Conservation (phyloP, 2,113 vertebrate species). For the Syngnathus floridae region DNA sequence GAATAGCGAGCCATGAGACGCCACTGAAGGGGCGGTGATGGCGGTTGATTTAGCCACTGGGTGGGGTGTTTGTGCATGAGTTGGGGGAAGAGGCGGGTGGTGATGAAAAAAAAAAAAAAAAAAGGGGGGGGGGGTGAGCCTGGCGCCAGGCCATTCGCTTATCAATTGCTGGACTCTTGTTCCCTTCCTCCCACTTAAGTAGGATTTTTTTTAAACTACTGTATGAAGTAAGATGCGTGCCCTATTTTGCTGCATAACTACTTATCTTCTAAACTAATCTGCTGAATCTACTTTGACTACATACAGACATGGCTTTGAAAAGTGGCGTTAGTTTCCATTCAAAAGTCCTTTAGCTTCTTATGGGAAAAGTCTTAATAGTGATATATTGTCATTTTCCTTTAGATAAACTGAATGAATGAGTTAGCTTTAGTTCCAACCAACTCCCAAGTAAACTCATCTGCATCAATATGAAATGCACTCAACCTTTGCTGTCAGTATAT, state of each 20-base stretch:
- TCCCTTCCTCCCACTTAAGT: constrained; percentile 28
- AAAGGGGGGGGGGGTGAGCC: constrained; percentile 16
- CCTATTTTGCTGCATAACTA: not conserved
- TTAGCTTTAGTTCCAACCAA: not conserved
- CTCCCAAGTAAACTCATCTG: not conserved
- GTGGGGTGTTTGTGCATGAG: constrained; percentile 29
- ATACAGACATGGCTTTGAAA: too few relatives aligned
- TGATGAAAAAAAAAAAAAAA: not conserved
- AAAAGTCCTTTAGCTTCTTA: not conserved
- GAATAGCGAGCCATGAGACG: constrained; percentile 49
- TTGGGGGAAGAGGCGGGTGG: not conserved
- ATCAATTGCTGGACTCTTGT: constrained; percentile 51
- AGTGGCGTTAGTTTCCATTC: not conserved
- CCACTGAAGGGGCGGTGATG: constrained; percentile 39
- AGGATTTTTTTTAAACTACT: not conserved
- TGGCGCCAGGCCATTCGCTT: constrained; percentile 53
- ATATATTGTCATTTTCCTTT: not conserved
- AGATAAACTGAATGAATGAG: not conserved
- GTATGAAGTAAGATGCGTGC: too few relatives aligned
- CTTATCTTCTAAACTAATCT: not conserved
- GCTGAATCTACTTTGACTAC: not conserved
- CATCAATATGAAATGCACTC: not conserved
- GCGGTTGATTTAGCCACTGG: constrained; percentile 34
- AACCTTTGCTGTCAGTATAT: not conserved
- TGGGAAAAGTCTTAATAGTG: not conserved